These are phyloP conservation scores for Apteryx owenii DNA, from an alignment of 2,113 vertebrate genomes.

Conservation along the genomic window DNA sequence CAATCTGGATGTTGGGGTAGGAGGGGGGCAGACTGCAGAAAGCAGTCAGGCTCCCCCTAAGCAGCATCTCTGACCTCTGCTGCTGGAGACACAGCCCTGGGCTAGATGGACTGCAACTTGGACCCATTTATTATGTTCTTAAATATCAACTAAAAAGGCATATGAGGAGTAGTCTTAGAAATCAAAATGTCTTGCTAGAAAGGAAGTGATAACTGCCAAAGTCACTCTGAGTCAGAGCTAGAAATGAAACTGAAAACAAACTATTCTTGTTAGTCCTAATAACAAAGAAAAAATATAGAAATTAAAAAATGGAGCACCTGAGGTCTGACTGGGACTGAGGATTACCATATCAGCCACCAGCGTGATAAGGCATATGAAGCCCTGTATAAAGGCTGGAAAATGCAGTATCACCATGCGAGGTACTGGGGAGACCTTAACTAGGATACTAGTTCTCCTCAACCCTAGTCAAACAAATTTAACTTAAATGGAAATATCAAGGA, in stretches of 20 bases:
- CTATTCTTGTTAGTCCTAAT: not conserved
- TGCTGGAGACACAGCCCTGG: not conserved
- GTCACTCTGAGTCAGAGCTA: not conserved
- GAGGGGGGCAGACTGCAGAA: not conserved
- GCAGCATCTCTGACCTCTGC: not conserved
- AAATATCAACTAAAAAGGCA: not conserved
- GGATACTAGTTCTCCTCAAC: not conserved
- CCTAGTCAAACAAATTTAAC: not conserved
- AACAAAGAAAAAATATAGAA: not conserved
- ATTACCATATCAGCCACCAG: not conserved
- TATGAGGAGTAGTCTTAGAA: not conserved
- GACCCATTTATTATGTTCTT: not conserved
- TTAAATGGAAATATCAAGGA: not conserved
- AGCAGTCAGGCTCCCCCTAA: not conserved
- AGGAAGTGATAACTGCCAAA: not conserved
- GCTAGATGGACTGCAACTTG: not conserved
- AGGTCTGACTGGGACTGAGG: not conserved
- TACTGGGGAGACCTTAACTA: not conserved
- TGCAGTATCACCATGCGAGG: not conserved
- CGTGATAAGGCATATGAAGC: not conserved
- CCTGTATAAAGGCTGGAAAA: not conserved
- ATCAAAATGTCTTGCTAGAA: not conserved
- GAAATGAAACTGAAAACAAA: conserved; percentile 6
- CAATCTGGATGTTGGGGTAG: not conserved
- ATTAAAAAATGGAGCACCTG: not conserved